Evolutionary conservation across 2,113 vertebrate genomes (phyloP).

Genomic region (Odontophorus gujanensis): DNA sequence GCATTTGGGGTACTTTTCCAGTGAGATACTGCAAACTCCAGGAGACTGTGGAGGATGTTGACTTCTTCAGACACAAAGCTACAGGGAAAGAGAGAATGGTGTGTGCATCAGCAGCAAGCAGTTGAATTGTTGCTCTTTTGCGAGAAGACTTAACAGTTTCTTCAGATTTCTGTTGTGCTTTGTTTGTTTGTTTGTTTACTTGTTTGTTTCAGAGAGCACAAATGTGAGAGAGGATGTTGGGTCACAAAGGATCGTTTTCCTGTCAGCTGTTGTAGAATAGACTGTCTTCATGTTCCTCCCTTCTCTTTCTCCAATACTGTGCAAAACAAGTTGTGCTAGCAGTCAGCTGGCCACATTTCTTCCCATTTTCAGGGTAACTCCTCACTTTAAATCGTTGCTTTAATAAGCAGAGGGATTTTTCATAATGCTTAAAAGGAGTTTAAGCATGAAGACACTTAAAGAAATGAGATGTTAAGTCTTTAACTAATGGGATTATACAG

Average conservation of each 20-base stretch:
- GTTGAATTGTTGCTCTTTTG: neutral
- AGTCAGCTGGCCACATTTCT: neutral
- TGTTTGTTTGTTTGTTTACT: neutral
- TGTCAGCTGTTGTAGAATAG: neutral
- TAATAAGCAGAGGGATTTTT: constrained; percentile 50
- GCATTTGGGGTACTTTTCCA: neutral
- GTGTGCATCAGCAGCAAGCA: neutral
- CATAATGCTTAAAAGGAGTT: constrained; percentile 34
- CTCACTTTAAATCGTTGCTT: constrained; percentile 23
- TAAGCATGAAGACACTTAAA: constrained; percentile 32
- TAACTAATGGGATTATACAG: constrained; percentile 51
- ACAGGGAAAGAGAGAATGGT: neutral
- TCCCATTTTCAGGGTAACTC: neutral
- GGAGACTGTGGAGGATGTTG: neutral
- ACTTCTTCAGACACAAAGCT: neutral
- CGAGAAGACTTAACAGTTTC: neutral
- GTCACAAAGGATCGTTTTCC: neutral
- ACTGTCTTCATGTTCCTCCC: neutral
- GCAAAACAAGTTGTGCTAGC: neutral
- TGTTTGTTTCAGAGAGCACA: neutral
- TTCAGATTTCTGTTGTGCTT: neutral
- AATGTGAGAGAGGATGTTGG: rapidly evolving
- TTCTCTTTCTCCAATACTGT: neutral
- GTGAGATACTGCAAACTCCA: neutral
- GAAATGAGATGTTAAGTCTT: constrained; percentile 43